These are phyloP conservation scores for Pollimyrus isidori DNA, from an alignment of 2,113 vertebrate genomes.

Conservation along the genomic window DNA sequence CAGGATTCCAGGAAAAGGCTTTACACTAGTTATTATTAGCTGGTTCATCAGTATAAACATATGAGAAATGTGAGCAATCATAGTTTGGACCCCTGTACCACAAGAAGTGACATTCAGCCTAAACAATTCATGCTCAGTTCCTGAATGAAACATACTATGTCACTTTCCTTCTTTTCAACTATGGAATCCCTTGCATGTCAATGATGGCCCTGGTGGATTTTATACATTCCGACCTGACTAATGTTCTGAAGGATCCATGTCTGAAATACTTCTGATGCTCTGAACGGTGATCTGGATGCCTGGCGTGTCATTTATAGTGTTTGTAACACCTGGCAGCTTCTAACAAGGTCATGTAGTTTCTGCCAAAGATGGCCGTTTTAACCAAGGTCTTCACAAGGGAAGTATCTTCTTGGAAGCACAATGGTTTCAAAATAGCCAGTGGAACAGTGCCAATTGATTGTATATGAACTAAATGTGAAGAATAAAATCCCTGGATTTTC, in stretches of 20 bases:
- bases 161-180: neutral
- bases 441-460: neutral
- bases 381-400: neutral
- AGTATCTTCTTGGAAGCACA: neutral
- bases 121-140: neutral
- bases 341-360: constrained; percentile 15
- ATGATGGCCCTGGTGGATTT: neutral
- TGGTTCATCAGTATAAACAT: constrained; percentile 38
- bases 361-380: constrained; percentile 11
- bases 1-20: constrained; percentile 41
- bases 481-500: neutral
- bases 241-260: neutral
- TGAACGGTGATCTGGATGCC: constrained; percentile 24
- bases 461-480: neutral
- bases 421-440: neutral
- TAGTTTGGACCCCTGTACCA: constrained; percentile 13
- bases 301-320: constrained; percentile 6
- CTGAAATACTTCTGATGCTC: constrained; percentile 8
- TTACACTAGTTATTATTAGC: constrained; percentile 51
- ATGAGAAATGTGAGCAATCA: constrained; percentile 33
- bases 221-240: neutral
- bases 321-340: constrained; percentile 27
- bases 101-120: neutral
- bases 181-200: neutral
- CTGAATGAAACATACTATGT: neutral